phyloP scores from a whole-genome alignment of 2,113 vertebrate genomes.

The Daphoenositta chrysoptera region DNA sequence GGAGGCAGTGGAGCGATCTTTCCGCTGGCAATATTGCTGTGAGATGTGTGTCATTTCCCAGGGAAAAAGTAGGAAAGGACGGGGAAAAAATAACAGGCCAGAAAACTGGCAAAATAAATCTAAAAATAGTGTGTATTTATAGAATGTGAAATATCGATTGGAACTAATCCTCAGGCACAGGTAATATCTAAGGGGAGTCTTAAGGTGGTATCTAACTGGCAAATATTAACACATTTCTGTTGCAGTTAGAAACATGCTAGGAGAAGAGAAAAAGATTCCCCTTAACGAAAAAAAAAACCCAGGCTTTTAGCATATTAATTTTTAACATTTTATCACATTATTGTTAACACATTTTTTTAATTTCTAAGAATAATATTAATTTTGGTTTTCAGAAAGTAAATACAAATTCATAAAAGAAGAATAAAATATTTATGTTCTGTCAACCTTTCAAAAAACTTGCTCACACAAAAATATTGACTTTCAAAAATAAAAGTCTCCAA shows the following conservation, averaged over 20 bases:
- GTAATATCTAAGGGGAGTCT: not conserved
- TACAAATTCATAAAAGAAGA: not conserved
- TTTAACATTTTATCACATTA: not conserved
- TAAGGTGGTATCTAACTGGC: not conserved
- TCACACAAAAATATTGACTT: not conserved
- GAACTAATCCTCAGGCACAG: not conserved
- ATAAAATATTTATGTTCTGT: not conserved
- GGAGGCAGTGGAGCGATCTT: not conserved
- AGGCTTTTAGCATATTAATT: not conserved
- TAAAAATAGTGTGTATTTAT: not conserved
- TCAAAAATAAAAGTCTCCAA: not conserved
- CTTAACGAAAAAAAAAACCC: not conserved
- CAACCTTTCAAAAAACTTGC: not conserved
- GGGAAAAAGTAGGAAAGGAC: not conserved
- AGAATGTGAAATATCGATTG: not conserved
- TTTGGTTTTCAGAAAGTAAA: not conserved
- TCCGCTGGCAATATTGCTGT: not conserved
- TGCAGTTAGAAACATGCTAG: not conserved
- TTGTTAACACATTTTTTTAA: not conserved
- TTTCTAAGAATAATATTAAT: not conserved
- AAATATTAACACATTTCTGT: not conserved
- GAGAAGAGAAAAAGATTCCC: rapidly evolving
- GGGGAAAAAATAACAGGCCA: not conserved
- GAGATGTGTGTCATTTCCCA: not conserved
- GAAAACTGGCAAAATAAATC: not conserved